Evolutionary conservation across 2,113 vertebrate species (phyloP), one percentile per base, ranked within the genome.

Genomic region (Heterotis niloticus): DNA sequence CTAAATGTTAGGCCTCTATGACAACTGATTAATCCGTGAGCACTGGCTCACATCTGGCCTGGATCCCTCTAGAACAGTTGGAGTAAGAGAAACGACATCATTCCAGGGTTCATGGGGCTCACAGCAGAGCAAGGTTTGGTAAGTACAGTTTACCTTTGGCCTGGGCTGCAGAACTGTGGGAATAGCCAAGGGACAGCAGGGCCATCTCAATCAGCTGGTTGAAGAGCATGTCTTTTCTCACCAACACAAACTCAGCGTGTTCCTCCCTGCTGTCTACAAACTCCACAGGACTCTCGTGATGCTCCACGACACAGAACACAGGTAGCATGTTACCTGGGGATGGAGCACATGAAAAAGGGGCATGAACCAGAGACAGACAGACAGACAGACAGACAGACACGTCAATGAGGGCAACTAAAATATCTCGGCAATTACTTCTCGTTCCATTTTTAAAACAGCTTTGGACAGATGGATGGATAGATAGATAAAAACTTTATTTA

Each of bases 161-260:
- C 90, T 98, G 97, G 81, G 96, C 96, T 71, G 96, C 97, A 82
- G 97, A 97, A 90, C 95, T 96, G 87, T 98, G 96, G 10, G 97
- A 98, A 90, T 98, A 99, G 75, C 97, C 97, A 85, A 99, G 94
- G 60, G 96, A 95, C 83, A 98, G 93, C 83, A 98, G 87, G 81
- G 96, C 96, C 94, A 96, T 98, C 90, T 99, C 96, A 82, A 98
- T 96, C 88, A 99, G 95, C 88, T 99, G 97, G 91, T 97, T 98
- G 87, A 99, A 99, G 85, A 98, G 94, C 92, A 99, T 95, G 87
- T 99, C 97, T 90, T 95, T 94, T 81, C 96, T 94, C 87, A 99
- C 94, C 92, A 99, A 88, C 85, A 99, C 97, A 88, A 98, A 99
- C 88, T 99, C 97, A 52, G 96, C 95, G 82, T 99, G 97, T 78